Base-by-base conservation (phyloP, 1,140 invertebrate genomes). In the Heliconius eleuchia region DNA sequence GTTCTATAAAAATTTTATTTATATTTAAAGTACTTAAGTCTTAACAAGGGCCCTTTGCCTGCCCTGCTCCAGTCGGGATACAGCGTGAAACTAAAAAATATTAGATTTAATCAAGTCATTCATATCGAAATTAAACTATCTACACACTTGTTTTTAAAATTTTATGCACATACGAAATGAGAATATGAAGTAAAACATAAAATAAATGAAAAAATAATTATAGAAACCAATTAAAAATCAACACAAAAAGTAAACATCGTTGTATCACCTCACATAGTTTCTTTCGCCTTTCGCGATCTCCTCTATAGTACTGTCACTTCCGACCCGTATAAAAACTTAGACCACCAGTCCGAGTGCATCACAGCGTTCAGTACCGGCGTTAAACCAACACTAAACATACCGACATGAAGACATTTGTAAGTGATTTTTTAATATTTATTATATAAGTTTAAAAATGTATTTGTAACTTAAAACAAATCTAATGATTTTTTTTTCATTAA, bases 361-460 rank as follows among this genome's bases (percentile, higher is more conserved):
- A 91, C 87, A 90, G 80, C 84, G 84, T 70, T 78, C 83, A 77
- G 73, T 86, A 84, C 80, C 83, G 78, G 81, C 80, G 83, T 84
- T 80, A 60, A 66, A 66, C 27, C 60, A 16, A 66, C 60, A 83
- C 83, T 85, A 90, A 88, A 82, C 84, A 80, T 73, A 85, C 76
- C 89, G 86, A 91, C 89, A 93, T 93, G 91, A 92, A 89, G 89
- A 88, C 82, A 80, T 93, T 92, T 89, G 91, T 92, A 88, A 92
- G 91, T 92, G 82, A 70, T 78, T 78, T 83, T 86, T 85, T 42
- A 52, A 13, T 66, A 77, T 76, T 74, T 55, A 52, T 77, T 72
- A 77, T 46, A 60, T 75, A 66, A 60, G 57, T 66, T 66, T 66
- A 4, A 30, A n/a, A 66, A 3, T 66, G 16, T 30, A 11, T 23